Base-by-base conservation (phyloP, 2,113 vertebrate genomes). In the Aphyosemion australe region DNA sequence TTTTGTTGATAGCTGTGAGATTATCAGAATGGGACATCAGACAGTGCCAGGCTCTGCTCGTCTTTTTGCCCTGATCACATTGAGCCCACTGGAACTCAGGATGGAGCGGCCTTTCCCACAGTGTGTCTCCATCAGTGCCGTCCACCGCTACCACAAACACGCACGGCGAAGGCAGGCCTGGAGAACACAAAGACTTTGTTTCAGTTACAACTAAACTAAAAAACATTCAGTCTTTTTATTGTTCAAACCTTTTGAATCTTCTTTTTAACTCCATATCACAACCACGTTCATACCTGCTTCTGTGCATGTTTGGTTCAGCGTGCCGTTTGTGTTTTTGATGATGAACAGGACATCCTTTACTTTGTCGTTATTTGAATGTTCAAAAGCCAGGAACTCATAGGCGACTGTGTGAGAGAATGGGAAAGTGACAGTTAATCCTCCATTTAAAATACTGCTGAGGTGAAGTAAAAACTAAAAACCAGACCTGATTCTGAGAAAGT, bases 301-400 rank as follows among this genome's bases (percentile, higher is more conserved):
- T 4, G 56, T 2, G 32, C 96, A 99, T 12, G 94, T 93, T 0
- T 47, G 70, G 86, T 93, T 96, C 58, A 41, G 65, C 46, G 69
- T 90, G 78, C 79, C 53, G 0, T 88, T 84, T 55, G 51, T 47
- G 2, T 72, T 85, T 83, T 89, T 94, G 76, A 95, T 87, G 61
- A 94, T 91, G 63, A 99, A 94, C 67, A 98, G 6, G 18, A 97
- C 81, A 21, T 99, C 97, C 70, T 91, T 92, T 55, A 98, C 92
- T 70, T 90, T 93, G 91, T 99, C 96, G 49, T 64, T 46, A 31
- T 90, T 95, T 42, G 87, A 82, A 32, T 96, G 91, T 62, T 92
- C 87, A 53, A 93, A 2, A 1, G 88, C 89, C 12, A 99, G 82
- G 77, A 97, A 96, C 4, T 87, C 75, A 72, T 94, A 96, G 4